Base-by-base conservation (phyloP, 2,888 invertebrate species). In the Microdon myrmicae region DNA sequence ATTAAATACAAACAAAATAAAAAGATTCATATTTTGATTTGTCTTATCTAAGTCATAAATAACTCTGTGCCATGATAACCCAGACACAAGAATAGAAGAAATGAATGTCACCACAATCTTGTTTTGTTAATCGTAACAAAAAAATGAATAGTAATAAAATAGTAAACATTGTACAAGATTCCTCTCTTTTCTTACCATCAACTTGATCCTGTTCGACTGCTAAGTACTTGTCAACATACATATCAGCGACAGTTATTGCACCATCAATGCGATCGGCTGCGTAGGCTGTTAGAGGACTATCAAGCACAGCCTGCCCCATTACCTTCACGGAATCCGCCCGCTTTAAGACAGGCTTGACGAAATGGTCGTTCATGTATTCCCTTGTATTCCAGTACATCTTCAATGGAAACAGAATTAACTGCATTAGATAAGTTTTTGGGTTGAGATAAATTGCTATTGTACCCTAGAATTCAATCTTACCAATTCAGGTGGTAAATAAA, bases 311-410 rank as follows among this genome's bases (percentile, higher is more conserved):
- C 2, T 83, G 83, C 1, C 90, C 89, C 55, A 92, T 83, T 74
- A 89, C 87, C 74, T 90, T 91, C n/a, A 92, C 87, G 0, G 91
- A 91, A 79, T 90, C 90, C 2, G 92, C 91, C 28, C 92, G 84
- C 66, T 88, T 88, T 17, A 92, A 77, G n/a, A 88, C 87, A 5
- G 88, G 88, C 45, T 81, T 83, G 3, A 87, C 86, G 35, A 88
- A 81, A 75, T 82, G 85, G 68, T 82, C 84, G 38, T 82, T 83
- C 70, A 92, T 88, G 75, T 87, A 91, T 72, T 88, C 87, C 71
- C 90, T 89, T 4, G 92, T 91, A 71, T 88, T 90, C 70, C 85
- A 86, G 76, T 90, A 90, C 80, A 92, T 87, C 92, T 92, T 78
- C 45, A 79, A 74, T 56, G 66, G 69, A 67, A 75, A 69, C 67